A percentile compares a stretch with the other conserved stretches of the same genome.
Conservation (phyloP, 2,888 invertebrate species). For the Ceraclea dissimilis region DNA sequence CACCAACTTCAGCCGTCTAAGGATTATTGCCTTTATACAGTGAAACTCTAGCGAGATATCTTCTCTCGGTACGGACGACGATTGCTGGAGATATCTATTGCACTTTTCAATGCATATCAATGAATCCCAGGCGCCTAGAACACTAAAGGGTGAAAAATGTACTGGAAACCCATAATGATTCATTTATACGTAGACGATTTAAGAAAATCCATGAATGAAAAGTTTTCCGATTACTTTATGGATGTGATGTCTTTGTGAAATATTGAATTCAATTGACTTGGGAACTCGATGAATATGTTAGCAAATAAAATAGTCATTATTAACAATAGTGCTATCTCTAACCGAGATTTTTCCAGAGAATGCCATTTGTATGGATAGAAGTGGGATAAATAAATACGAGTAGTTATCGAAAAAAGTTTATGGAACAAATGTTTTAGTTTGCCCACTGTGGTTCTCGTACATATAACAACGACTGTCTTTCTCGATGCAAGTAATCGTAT, state of each 20-base stretch:
- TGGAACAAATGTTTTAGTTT: too few species aligned
- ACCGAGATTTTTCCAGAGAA: background rate
- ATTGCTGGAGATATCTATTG: constrained; percentile 9
- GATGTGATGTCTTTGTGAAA: background rate
- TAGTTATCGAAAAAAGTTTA: too few species aligned
- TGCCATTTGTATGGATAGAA: too few species aligned
- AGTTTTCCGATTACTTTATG: background rate
- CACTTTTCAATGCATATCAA: constrained; percentile 17
- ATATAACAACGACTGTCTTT: too few species aligned
- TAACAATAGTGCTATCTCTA: background rate
- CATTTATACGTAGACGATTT: background rate
- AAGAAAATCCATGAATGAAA: background rate
- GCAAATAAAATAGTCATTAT: background rate
- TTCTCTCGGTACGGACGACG: constrained; percentile 4
- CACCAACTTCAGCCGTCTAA: constrained; percentile 9
- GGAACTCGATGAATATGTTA: background rate
- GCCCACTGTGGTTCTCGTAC: too few species aligned
- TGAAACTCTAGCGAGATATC: background rate
- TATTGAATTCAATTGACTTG: background rate
- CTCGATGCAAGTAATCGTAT: too few species aligned
- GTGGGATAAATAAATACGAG: too few species aligned
- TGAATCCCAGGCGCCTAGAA: background rate
- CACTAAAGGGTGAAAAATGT: constrained; percentile 1
- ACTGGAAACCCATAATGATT: background rate
- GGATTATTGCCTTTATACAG: constrained; percentile 25